These are phyloP conservation scores for Centruroides sculpturatus DNA, from an alignment of 1,140 invertebrate species.

Conservation along the genomic window DNA sequence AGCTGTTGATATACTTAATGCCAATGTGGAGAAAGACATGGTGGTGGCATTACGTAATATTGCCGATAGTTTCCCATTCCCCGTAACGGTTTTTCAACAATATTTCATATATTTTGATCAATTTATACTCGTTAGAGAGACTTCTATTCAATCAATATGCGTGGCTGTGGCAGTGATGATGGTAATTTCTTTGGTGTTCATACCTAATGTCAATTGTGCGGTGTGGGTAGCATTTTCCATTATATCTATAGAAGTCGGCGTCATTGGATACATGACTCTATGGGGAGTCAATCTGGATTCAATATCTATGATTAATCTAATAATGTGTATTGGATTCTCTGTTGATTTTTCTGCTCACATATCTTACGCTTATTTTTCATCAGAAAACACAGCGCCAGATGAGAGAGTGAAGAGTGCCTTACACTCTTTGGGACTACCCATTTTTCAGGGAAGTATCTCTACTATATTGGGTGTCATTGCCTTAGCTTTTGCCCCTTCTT, in stretches of 20 bases:
- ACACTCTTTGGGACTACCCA: conserved; percentile 78
- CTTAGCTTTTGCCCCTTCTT: conserved; percentile 75
- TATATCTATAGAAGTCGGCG: conserved; percentile 83
- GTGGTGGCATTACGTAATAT: conserved; percentile 61
- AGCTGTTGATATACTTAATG: conserved; percentile 72
- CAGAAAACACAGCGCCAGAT: conserved; percentile 25
- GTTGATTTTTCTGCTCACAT: conserved; percentile 96
- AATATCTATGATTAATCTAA: conserved; percentile 96
- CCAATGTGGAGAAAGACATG: conserved; percentile 84
- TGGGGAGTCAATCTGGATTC: conserved; percentile 92
- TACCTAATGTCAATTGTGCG: conserved; percentile 82
- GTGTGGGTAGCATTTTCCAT: conserved; percentile 92
- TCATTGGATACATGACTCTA: conserved; percentile 89
- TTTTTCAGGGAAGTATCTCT: conserved; percentile 83
- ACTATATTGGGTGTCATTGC: conserved; percentile 83
- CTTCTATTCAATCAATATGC: conserved; percentile 81
- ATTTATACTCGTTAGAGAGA: conserved; percentile 81
- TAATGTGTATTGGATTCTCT: conserved; percentile 97
- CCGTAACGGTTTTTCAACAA: conserved; percentile 83
- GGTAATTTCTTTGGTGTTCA: conserved; percentile 89
- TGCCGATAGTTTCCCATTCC: conserved; percentile 56
- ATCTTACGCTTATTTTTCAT: conserved; percentile 90
- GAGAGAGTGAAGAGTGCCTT: conserved; percentile 72
- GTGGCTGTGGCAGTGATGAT: conserved; percentile 89
- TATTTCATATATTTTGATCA: conserved; percentile 92